These are phyloP conservation scores for Oxygymnocypris stewartii DNA, from an alignment of 2,113 vertebrate species.

Conservation along the genomic window DNA sequence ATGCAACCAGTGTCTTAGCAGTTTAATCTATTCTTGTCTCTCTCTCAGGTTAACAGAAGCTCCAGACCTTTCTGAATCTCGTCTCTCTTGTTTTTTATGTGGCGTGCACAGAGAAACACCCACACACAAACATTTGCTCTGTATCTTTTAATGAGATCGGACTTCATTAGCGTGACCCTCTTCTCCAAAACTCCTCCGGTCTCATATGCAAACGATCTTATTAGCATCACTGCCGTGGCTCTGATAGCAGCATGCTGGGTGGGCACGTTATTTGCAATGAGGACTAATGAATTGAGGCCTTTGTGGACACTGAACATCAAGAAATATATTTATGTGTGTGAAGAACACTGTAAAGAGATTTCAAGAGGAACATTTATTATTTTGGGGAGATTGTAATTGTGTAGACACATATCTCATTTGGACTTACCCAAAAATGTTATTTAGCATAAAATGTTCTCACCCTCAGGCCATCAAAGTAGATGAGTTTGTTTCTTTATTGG, in stretches of 20 bases:
- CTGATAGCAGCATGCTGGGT: constrained; percentile 29
- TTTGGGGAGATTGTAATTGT: background rate
- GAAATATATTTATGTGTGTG: constrained; percentile 29
- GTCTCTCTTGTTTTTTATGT: constrained; percentile 50
- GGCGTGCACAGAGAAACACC: constrained; percentile 29
- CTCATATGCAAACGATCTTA: constrained; percentile 45
- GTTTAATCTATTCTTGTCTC: constrained; percentile 23
- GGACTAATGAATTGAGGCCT: constrained; percentile 26
- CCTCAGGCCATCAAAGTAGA: background rate
- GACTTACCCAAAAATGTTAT: background rate
- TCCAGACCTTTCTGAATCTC: constrained; percentile 1
- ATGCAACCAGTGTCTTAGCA: background rate
- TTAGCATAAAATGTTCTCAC: background rate
- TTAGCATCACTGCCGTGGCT: constrained; percentile 7
- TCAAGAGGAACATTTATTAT: background rate
- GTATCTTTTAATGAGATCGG: constrained; percentile 90
- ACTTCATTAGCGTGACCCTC: constrained; percentile 76
- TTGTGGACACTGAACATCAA: constrained; percentile 32
- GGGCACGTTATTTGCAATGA: background rate
- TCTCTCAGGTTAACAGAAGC: constrained; percentile 44
- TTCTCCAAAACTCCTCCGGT: constrained; percentile 41
- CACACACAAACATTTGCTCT: constrained; percentile 60
- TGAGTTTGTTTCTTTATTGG: background rate
- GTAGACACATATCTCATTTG: background rate
- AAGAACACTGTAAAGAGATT: background rate